Conservation (phyloP, 2,113 vertebrate species). For the Melanostigma gelatinosum region DNA sequence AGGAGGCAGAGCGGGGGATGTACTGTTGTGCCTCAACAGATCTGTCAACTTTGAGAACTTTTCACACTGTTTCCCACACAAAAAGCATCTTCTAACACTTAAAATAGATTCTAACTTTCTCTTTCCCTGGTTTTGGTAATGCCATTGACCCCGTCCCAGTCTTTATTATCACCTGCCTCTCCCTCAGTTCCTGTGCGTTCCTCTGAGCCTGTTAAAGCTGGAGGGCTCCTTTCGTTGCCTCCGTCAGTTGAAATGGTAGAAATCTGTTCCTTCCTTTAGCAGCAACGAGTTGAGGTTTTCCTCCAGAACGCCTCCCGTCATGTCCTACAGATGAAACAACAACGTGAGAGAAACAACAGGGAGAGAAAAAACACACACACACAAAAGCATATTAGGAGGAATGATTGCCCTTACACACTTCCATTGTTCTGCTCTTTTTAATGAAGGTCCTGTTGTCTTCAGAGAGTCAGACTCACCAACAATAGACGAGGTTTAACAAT, state of each 20-base stretch:
- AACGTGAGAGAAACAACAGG: background rate
- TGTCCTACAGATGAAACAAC: slow-evolving; percentile 84
- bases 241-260: slow-evolving; percentile 79
- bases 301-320: slow-evolving; percentile 92
- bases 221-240: slow-evolving; percentile 11
- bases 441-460: slow-evolving; percentile 7
- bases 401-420: background rate
- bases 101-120: background rate
- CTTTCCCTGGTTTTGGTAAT: background rate
- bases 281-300: slow-evolving; percentile 84
- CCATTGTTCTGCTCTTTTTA: background rate
- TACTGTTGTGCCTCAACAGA: background rate
- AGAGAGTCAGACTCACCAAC: background rate
- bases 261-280: slow-evolving; percentile 85
- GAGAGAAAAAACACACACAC: slow-evolving; percentile 6
- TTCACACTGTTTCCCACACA: background rate
- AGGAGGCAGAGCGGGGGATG: background rate
- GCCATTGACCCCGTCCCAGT: slow-evolving; percentile 3
- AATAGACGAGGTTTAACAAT: background rate
- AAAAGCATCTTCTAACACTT: background rate
- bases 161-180: slow-evolving; percentile 13
- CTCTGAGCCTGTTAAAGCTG: slow-evolving; percentile 28
- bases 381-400: background rate
- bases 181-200: slow-evolving; percentile 20
- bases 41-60: background rate